These are phyloP conservation scores for Hydropsyche tenuis DNA, from an alignment of 1,140 invertebrate genomes.

Conservation along the genomic window DNA sequence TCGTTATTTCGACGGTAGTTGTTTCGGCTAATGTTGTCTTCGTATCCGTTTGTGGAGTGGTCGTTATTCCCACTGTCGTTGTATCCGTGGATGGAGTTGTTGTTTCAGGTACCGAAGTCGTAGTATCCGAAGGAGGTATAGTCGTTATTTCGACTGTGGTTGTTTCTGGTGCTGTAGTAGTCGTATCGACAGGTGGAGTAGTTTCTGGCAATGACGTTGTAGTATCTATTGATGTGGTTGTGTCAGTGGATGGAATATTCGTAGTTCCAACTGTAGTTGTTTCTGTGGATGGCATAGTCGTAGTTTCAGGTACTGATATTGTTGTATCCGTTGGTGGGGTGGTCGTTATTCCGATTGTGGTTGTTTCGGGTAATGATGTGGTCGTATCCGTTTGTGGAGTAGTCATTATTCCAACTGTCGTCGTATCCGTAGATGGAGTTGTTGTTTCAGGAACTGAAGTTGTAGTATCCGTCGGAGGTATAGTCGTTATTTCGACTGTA, in stretches of 20 bases:
- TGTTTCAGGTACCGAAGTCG: not conserved
- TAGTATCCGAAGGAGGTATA: not conserved
- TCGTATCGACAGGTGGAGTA: too few relatives aligned
- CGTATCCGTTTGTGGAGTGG: not conserved
- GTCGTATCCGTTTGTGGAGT: not conserved
- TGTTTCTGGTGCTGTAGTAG: too few relatives aligned
- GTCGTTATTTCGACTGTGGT: not conserved
- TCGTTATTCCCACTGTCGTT: not conserved
- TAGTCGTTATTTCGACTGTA: too few relatives aligned
- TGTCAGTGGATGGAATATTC: not conserved
- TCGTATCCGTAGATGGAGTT: not conserved
- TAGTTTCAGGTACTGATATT: not conserved
- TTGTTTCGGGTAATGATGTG: not conserved
- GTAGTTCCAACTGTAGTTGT: not conserved
- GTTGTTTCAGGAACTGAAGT: too few relatives aligned
- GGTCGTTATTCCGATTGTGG: not conserved
- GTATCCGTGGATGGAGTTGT: not conserved
- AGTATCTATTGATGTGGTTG: not conserved
- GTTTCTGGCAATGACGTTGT: not conserved
- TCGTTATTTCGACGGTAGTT: not conserved
- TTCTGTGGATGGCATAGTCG: not conserved
- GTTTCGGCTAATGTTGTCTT: not conserved
- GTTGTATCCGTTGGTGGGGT: not conserved
- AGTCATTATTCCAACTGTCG: not conserved
- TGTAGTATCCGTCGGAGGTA: not conserved